A percentile compares a stretch with the other conserved stretches of the same genome.
These are phyloP conservation scores for Tenodera sinensis DNA, from an alignment of 2,888 invertebrate genomes.

Conservation along the genomic window DNA sequence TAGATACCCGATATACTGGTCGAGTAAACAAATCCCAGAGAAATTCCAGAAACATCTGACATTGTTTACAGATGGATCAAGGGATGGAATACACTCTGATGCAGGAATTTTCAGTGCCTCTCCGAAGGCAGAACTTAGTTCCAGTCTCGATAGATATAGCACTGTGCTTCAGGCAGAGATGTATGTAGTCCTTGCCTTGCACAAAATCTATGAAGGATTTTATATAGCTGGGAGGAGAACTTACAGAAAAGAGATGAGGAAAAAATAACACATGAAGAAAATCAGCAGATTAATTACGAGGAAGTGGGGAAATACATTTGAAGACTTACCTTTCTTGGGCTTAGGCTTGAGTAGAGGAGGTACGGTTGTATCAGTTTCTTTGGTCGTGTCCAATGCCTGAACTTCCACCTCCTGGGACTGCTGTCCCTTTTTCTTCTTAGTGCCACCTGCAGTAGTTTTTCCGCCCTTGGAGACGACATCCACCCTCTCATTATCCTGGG, in stretches of 20 bases:
- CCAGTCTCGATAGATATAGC: no score
- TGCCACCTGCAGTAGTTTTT: background rate
- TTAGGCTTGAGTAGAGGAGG: background rate
- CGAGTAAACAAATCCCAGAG: no score
- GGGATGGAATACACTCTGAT: no score
- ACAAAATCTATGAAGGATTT: no score
- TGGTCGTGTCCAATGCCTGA: background rate
- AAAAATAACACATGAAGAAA: background rate
- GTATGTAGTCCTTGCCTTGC: no score
- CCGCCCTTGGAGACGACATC: background rate
- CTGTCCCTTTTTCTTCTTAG: background rate
- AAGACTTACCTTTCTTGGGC: background rate
- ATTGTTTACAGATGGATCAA: no score
- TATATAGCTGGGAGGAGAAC: no score
- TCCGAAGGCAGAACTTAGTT: no score
- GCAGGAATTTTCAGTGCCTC: no score
- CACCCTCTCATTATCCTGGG: background rate
- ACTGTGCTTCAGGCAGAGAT: no score
- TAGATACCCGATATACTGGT: no score
- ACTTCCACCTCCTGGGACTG: background rate
- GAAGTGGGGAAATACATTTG: background rate
- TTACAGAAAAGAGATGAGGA: background rate
- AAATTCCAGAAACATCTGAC: no score
- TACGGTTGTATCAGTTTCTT: background rate
- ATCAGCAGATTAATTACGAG: background rate